Conservation (phyloP, 2,888 invertebrate species). For the Tinea semifulvella region DNA sequence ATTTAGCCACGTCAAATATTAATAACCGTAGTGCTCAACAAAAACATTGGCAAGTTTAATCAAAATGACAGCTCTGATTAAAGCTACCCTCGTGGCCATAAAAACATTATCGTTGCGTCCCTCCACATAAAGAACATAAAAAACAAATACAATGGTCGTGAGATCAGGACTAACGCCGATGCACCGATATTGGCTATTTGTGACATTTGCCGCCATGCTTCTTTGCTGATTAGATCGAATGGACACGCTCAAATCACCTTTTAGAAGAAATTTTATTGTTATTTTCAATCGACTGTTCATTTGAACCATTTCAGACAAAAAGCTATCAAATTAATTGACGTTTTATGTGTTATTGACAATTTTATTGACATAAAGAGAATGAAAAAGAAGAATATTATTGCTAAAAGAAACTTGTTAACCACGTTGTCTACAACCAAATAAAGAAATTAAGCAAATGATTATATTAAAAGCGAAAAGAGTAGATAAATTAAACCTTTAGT, state of each 20-base stretch:
- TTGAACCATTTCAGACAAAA: too few species aligned
- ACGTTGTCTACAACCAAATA: too few species aligned
- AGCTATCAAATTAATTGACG: too few species aligned
- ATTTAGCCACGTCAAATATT: slow-evolving; percentile 1
- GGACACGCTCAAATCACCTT: slow-evolving; percentile 23
- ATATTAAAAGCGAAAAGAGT: too few species aligned
- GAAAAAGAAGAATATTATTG: too few species aligned
- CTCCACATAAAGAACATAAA: slow-evolving; percentile 63
- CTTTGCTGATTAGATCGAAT: slow-evolving; percentile 49
- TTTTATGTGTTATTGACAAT: too few species aligned
- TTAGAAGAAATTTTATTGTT: slow-evolving; percentile 30
- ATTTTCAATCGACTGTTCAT: slow-evolving; percentile 36
- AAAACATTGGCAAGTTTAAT: slow-evolving; percentile 53
- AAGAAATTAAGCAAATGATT: too few species aligned
- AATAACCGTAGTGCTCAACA: slow-evolving; percentile 19
- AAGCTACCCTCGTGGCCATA: slow-evolving; percentile 55
- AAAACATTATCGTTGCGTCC: slow-evolving; percentile 64
- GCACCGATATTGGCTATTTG: slow-evolving; percentile 65
- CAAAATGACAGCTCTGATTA: slow-evolving; percentile 57
- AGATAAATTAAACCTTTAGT: too few species aligned
- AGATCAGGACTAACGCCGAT: slow-evolving; percentile 30
- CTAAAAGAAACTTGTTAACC: too few species aligned
- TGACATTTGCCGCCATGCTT: slow-evolving; percentile 46
- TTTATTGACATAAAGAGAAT: too few species aligned
- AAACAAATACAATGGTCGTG: slow-evolving; percentile 57